Base-by-base conservation (phyloP, 2,113 vertebrate species). In the Dipodomys merriami region DNA sequence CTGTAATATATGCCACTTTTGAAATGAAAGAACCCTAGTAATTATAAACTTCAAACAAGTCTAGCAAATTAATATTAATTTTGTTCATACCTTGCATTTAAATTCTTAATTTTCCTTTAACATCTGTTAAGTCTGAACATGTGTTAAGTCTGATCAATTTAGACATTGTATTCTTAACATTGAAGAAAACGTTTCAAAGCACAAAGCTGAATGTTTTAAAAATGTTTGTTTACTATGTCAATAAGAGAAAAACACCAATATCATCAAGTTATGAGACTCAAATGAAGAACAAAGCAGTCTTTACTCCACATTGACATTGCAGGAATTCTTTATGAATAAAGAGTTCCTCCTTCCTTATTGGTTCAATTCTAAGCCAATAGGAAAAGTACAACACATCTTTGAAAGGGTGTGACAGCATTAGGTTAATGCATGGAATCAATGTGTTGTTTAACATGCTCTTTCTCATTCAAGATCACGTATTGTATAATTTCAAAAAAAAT, bases 361-460 rank as follows among this genome's bases (percentile, higher is more conserved):
- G 60, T 89, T 97, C 94, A 88, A n/a, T 90, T 89, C 81, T 97
- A 95, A 95, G 88, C 90, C 95, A 97, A 88, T 83, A 83, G 72
- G 78, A 96, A 96, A 97, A 94, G 16, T 94, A 96, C 96, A 96
- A 92, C 1, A 0, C 92, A 97, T 97, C 90, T 96, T 94, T 97
- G 79, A 88, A 96, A 97, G 94, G 83, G 35, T 88, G 69, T 97
- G 87, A 95, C 91, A 74, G 83, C 93, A 89, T 79, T 95, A 76
- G 91, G 64, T 94, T 96, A 97, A 96, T 92, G 90, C 5, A 0
- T 84, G 84, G 91, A 92, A 95, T 97, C 97, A 97, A 93, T 86
- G 71, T 91, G 95, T 96, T 97, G 95, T 90, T 92, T 97, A 96
- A 96, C 93, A 91, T 94, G 33, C 82, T 89, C 91, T 86, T 93